Conservation (phyloP, 2,797 vertebrate species). For the Lates japonicus region DNA sequence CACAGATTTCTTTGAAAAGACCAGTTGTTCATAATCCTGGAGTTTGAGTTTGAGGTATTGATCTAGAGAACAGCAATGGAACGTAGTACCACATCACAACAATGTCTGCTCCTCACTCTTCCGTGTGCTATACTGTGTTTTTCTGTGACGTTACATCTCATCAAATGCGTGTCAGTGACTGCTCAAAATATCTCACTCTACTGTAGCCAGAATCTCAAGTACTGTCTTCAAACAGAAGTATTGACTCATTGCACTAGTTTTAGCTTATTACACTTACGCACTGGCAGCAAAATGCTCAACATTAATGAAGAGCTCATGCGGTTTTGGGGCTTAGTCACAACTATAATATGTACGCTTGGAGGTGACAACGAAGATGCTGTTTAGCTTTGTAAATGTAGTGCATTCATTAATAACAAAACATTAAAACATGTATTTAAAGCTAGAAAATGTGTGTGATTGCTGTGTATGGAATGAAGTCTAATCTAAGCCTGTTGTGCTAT, state of each 20-base stretch:
- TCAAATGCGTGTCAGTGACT: neutral
- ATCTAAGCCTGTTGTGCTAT: constrained; percentile 30
- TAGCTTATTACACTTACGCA: constrained; percentile 13
- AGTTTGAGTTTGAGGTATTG: constrained; percentile 95
- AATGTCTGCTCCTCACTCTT: neutral
- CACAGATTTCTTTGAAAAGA: constrained; percentile 88
- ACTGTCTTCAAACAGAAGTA: neutral
- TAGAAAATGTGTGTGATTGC: neutral
- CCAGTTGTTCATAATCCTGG: constrained; percentile 94
- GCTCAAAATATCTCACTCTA: neutral
- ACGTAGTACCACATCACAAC: constrained; percentile 67
- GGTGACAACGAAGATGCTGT: neutral
- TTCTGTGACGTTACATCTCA: neutral
- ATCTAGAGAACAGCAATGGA: constrained; percentile 90
- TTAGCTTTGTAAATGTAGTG: neutral
- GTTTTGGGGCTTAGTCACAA: too few relatives aligned
- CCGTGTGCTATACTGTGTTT: neutral
- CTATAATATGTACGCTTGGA: constrained; percentile 15
- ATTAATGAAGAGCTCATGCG: constrained; percentile 19
- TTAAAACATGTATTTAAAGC: neutral
- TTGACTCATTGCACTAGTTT: neutral
- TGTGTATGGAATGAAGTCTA: neutral
- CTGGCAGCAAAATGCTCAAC: constrained; percentile 17
- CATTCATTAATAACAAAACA: neutral
- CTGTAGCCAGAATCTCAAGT: neutral